Percentiles rank a stretch among this genome's conserved stretches.
Conservation (phyloP, 2,797 vertebrate species). For the Chrysolophus pictus region DNA sequence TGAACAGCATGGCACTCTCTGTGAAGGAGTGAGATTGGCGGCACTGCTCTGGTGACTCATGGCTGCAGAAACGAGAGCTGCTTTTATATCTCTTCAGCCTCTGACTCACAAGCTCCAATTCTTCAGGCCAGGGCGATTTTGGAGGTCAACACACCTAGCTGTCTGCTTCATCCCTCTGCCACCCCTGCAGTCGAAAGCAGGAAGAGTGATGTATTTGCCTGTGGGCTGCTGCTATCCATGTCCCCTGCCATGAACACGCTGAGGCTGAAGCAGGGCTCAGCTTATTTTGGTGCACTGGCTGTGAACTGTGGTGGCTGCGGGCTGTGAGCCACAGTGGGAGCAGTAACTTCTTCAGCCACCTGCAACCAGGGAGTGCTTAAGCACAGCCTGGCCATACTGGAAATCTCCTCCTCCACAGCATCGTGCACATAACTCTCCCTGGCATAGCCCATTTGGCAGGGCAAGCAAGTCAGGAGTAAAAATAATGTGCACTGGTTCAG, state of each 20-base stretch:
- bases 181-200: not conserved
- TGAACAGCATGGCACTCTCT: not conserved
- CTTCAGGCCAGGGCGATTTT: not conserved
- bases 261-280: not conserved
- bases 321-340: not conserved
- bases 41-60: constrained; percentile 31
- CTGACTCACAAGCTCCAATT: constrained; percentile 43
- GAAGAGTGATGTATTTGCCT: not conserved
- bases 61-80: not conserved
- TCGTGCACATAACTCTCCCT: not conserved
- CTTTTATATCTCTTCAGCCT: constrained; percentile 17
- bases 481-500: not conserved
- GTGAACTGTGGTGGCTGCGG: not conserved
- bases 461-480: not conserved
- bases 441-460: not conserved
- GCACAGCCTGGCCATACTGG: not conserved
- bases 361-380: not conserved
- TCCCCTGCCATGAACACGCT: fast-evolving
- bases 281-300: not conserved
- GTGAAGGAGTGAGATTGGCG: not conserved
- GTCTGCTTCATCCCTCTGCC: not conserved
- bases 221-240: not conserved
- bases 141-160: constrained; percentile 35
- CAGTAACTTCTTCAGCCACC: not conserved
- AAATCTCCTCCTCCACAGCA: not conserved